Base-by-base conservation (phyloP, 2,797 vertebrate species). In the Argyrosomus regius region DNA sequence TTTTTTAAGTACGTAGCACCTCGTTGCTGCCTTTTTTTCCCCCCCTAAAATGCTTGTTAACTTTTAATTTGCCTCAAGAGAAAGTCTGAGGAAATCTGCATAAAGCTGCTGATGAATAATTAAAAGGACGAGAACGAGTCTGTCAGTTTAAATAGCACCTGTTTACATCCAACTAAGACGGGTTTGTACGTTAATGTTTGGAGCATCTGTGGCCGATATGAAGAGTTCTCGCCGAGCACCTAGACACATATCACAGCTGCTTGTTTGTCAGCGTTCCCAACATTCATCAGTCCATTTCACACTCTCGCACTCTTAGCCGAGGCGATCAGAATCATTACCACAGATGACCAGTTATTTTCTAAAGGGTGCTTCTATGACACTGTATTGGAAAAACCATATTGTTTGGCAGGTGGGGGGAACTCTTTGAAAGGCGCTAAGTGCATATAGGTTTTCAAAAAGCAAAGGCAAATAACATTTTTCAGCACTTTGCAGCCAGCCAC, bases 51-150 rank as follows among this genome's bases (percentile, higher is more conserved):
- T 58, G 39, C 61, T 77, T 46, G 57, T 81, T 77, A 68, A 65
- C 53, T 66, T 85, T 71, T 41, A 62, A 77, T 75, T 79, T 69
- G 48, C 28, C 57, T n/a, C 7, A 14, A 20, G 65, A 78, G 48
- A 50, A 56, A 39, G 35, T 39, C 35, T 35, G 59, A 16, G 2
- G 48, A 77, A 80, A 83, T 77, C 50, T 80, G 68, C 54, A 69
- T 41, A 58, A 81, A 86, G 20, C 62, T 69, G 22, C 28, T 59
- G 24, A 59, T 54, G 46, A 75, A 85, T 79, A 73, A 86, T 82
- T 66, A 75, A 80, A 75, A 20, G n/a, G 26, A 28, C 4, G 14
- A 56, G 49, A 72, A 49, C 53, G 46, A 22, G 46, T 14, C 54
- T 70, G 54, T 71, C 56, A 53, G 45, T 2, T 52, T 59, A 63